Evolutionary conservation across 1,140 invertebrate genomes (phyloP), one percentile per base, ranked within the genome.

Genomic region (Drosophila burlai): DNA sequence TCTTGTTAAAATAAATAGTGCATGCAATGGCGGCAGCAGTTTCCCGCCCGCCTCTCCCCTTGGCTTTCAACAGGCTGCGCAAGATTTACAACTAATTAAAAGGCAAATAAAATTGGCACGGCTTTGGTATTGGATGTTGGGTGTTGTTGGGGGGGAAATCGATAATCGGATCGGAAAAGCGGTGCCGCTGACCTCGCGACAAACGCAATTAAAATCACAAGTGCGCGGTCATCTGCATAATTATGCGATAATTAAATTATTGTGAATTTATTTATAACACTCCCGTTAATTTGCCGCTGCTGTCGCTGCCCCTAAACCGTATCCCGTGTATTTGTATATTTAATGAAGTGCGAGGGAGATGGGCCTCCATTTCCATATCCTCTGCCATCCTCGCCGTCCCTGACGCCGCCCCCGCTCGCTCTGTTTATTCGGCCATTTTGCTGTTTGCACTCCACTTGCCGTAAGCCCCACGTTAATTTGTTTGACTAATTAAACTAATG

Each of bases 401-500:
- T 24, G 46, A 13, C 47, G 15, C 7, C 47, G 15, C 7, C 1
- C 46, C 9, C 63, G 31, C 62, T 47, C 24, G 40, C 65, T 74
- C 57, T 87, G 84, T 81, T 87, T 66, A 83, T 87, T 87, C 81
- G 84, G 78, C 85, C 84, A 90, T 89, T 89, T 89, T 89, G 84
- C 84, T 90, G 81, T 89, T 89, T 84, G 85, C 84, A 76, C 84
- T 90, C 78, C 81, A 89, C 81, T 89, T 81, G 64, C 71, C 69
- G 68, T 79, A 78, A 73, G 82, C 85, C 83, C 71, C 83, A 80
- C 82, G 91, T 92, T 92, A 92, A 92, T 92, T 92, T 92, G 91
- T 92, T 87, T 86, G 85, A 87, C 91, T 92, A 92, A 92, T 92
- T 92, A 92, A 92, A 92, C 91, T 92, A 92, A 92, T 92, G 91